These are phyloP conservation scores for Idris sp. DNA, from an alignment of 1,140 invertebrate genomes.

Conservation along the genomic window DNA sequence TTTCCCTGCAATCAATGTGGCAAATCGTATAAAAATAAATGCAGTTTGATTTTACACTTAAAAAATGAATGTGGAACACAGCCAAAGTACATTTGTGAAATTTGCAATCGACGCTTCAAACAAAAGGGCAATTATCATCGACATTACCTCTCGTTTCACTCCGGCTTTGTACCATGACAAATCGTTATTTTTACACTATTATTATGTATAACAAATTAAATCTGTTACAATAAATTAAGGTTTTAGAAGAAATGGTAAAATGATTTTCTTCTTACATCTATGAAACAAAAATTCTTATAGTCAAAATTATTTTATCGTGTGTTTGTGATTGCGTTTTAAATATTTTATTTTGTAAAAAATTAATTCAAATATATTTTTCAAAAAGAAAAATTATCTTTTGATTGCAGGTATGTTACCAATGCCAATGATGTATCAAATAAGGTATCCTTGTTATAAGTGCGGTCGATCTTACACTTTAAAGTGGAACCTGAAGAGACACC, in stretches of 20 bases:
- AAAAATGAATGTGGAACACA: constrained; percentile 70
- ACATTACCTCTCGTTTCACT: constrained; percentile 7
- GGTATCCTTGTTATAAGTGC: constrained; percentile 51
- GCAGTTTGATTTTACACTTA: constrained; percentile 66
- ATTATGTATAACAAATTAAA: no score
- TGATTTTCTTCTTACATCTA: no score
- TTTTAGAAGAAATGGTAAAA: no score
- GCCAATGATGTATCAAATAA: constrained; percentile 23
- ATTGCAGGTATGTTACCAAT: constrained; percentile 8
- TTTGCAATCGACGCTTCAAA: constrained; percentile 30
- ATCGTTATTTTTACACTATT: no score
- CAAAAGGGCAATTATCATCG: constrained; percentile 31
- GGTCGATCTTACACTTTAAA: constrained; percentile 55
- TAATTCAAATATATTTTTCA: no score
- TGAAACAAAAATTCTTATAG: no score
- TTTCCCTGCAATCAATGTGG: constrained; percentile 51
- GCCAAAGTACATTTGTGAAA: constrained; percentile 31
- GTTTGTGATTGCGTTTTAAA: no score
- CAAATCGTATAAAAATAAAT: constrained; percentile 57
- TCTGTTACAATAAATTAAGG: no score
- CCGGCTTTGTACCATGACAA: no score
- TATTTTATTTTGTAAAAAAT: no score
- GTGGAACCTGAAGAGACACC: constrained; percentile 67
- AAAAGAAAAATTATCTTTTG: no score
- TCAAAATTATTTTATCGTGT: no score